phyloP scores from a whole-genome alignment of 1,140 invertebrate species.

The Lycorma delicatula region DNA sequence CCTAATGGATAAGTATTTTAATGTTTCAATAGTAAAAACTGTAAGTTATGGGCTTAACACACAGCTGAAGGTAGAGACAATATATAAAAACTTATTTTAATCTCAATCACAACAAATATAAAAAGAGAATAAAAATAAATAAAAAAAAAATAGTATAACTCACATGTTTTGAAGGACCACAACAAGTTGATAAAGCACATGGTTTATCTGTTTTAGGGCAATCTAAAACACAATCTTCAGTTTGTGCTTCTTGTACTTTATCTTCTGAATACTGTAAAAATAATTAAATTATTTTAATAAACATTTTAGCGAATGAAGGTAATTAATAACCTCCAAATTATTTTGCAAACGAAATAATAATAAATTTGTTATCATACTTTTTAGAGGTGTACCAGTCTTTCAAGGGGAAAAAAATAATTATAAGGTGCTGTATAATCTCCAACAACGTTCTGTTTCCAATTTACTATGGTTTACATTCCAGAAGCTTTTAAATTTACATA shows the following conservation, averaged over 20 bases:
- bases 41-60: neutral
- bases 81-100: too few species aligned
- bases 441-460: too few species aligned
- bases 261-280: slow-evolving; percentile 42
- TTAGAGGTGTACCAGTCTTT: too few species aligned
- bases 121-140: slow-evolving; percentile 1
- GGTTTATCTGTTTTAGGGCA: slow-evolving; percentile 76
- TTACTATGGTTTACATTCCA: too few species aligned
- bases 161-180: slow-evolving; percentile 59
- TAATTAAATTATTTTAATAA: slow-evolving; percentile 1
- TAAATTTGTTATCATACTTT: too few species aligned
- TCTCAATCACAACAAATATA: slow-evolving; percentile 42
- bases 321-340: too few species aligned
- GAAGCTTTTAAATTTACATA: too few species aligned
- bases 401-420: too few species aligned
- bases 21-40: neutral
- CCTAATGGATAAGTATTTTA: too few species aligned
- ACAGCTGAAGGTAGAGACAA: neutral
- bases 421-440: too few species aligned
- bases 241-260: slow-evolving; percentile 40
- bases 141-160: slow-evolving; percentile 21
- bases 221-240: slow-evolving; percentile 69
- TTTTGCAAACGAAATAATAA: too few species aligned
- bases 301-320: too few species aligned
- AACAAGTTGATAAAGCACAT: slow-evolving; percentile 77